A percentile compares a stretch with the other conserved stretches of the same genome.
Evolutionary conservation across 1,140 invertebrate species (phyloP).

Genomic region (Harpegnathos saltator): DNA sequence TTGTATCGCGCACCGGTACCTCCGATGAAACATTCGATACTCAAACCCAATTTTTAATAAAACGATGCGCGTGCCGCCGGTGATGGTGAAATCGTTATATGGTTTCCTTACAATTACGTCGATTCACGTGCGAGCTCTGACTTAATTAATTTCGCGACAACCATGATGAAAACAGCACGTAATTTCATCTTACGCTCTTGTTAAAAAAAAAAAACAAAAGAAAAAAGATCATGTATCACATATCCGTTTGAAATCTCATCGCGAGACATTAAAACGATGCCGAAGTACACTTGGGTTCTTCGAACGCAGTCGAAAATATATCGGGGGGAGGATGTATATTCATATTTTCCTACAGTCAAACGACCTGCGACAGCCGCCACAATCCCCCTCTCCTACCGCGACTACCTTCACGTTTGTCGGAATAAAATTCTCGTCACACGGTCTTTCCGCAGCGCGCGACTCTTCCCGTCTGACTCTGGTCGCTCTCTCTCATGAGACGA

Average conservation of each 20-base stretch:
- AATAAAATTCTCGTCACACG: conserved; percentile 41
- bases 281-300: neutral
- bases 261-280: neutral
- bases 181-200: neutral
- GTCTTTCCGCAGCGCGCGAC: conserved; percentile 37
- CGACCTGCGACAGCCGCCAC: conserved; percentile 30
- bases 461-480: conserved; percentile 43
- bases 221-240: neutral
- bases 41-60: conserved; percentile 27
- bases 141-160: neutral
- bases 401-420: conserved; percentile 9
- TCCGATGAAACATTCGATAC: conserved; percentile 32
- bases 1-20: conserved; percentile 37
- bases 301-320: conserved; percentile 18
- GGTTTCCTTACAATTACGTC: neutral
- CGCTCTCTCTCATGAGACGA: conserved; percentile 41
- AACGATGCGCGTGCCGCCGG: neutral
- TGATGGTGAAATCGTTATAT: neutral
- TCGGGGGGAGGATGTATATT: conserved; percentile 26
- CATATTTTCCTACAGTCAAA: conserved; percentile 35
- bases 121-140: neutral
- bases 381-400: neutral
- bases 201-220: neutral
- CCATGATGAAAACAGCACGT: neutral
- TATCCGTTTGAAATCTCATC: conserved; percentile 1